Evolutionary conservation across 1,140 invertebrate genomes (phyloP).

Genomic region (Drosophila obscura): DNA sequence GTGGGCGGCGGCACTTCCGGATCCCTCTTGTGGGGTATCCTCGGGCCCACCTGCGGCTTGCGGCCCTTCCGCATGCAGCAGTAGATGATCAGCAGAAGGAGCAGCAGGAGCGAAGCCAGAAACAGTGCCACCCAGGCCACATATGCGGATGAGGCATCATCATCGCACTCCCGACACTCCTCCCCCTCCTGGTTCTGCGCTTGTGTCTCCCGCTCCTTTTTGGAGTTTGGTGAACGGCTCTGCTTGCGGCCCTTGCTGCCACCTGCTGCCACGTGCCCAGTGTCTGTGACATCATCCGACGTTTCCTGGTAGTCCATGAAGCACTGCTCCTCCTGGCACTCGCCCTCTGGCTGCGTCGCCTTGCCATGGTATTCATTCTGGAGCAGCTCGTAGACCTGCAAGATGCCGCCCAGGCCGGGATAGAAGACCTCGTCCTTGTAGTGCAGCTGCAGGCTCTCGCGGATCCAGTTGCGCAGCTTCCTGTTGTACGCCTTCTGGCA

Average conservation of each 20-base stretch:
- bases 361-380: not conserved
- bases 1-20: not conserved
- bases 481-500: constrained; percentile 53
- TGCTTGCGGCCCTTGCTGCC: constrained; percentile 17
- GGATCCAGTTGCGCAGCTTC: constrained; percentile 66
- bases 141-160: constrained; percentile 28
- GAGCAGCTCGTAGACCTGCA: constrained; percentile 64
- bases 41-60: not conserved
- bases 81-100: constrained; percentile 56
- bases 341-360: not conserved
- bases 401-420: constrained; percentile 74
- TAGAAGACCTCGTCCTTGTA: constrained; percentile 76
- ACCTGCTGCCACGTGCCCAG: not conserved
- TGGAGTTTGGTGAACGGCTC: constrained; percentile 22
- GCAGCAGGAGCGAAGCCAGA: constrained; percentile 37
- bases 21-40: not conserved
- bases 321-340: not conserved
- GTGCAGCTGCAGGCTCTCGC: constrained; percentile 62
- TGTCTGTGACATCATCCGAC: not conserved
- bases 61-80: constrained; percentile 38
- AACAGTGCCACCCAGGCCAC: constrained; percentile 42
- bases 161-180: constrained; percentile 50
- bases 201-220: not conserved
- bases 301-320: constrained; percentile 17
- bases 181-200: constrained; percentile 1